Base-by-base conservation (phyloP, 2,113 vertebrate species). In the Talpa occidentalis region DNA sequence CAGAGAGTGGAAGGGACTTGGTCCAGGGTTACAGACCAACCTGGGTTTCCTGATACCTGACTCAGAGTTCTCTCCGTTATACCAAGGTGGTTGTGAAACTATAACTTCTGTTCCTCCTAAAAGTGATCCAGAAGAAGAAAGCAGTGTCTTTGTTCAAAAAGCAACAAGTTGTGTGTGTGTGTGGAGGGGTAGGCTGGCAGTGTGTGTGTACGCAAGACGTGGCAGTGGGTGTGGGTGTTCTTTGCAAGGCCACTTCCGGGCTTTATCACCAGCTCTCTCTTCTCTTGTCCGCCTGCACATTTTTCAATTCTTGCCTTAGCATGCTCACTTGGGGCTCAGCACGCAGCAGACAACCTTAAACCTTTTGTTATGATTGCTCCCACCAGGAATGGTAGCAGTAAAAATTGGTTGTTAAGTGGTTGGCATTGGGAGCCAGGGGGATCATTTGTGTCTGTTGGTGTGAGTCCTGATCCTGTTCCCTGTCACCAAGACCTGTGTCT, bases 331-430 rank as follows among this genome's bases (percentile, higher is more conserved):
- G 83, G 84, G 85, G 35, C 90, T 90, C 88, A 90, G 94, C 28
- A 0, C 56, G 95, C 56, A 24, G 0, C 6, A 47, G 64, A 35
- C 66, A 69, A 52, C 66, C 77, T 88, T 66, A 47, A 81, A 88
- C 42, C 69, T 93, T 90, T 93, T 56, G 77, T 93, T 92, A 69
- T 59, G 88, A 92, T 88, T 77, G 77, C 26, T 81, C 78, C 77
- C 77, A 59, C 72, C 88, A 47, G 94, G 77, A 81, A 28, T 4
- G 3, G 12, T 30, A 28, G 73, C 72, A 37, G 70, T 54, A 70
- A n/a, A 94, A 90, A 92, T 80, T 81, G 85, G 47, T 93, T 49
- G 66, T 79, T 59, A 80, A 44, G 80, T 74, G 69, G 90, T 54
- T 92, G 92, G 83, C 3, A 0, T 37, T 67, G 28, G 35, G 76